Evolutionary conservation across 1,140 invertebrate species (phyloP).

Genomic region (Papilio xuthus): DNA sequence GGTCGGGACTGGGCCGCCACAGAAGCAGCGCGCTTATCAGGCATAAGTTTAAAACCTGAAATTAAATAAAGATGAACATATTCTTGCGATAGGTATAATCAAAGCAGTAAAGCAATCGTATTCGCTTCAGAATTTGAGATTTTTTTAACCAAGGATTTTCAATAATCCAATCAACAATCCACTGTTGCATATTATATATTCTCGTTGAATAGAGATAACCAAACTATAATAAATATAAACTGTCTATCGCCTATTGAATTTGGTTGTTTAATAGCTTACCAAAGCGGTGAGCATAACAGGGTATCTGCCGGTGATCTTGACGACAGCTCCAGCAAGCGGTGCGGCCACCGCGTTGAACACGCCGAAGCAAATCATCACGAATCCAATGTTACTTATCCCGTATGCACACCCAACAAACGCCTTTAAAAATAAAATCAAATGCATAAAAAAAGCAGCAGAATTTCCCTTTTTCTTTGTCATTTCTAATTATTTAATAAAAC

Average conservation of each 20-base stretch:
- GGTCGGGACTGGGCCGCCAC: slow-evolving; percentile 89
- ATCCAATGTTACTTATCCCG: slow-evolving; percentile 94
- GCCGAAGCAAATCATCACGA: slow-evolving; percentile 95
- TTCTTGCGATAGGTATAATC: too few relatives aligned
- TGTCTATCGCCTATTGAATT: not conserved
- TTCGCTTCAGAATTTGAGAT: too few relatives aligned
- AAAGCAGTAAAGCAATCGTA: too few relatives aligned
- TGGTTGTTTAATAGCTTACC: slow-evolving; percentile 50
- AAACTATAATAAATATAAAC: too few relatives aligned
- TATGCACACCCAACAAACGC: slow-evolving; percentile 94
- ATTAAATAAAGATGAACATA: slow-evolving; percentile 4
- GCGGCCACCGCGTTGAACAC: slow-evolving; percentile 92
- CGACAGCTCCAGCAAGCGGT: slow-evolving; percentile 88
- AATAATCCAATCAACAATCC: too few relatives aligned
- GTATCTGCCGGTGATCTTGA: slow-evolving; percentile 90
- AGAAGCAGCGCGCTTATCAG: slow-evolving; percentile 85
- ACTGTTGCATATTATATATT: too few relatives aligned
- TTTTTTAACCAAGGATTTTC: too few relatives aligned
- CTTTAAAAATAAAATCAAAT: slow-evolving; percentile 83
- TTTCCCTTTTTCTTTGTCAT: too few relatives aligned
- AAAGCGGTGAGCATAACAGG: slow-evolving; percentile 89
- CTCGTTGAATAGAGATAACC: too few relatives aligned
- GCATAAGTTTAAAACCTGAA: slow-evolving; percentile 85
- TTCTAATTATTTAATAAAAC: too few relatives aligned
- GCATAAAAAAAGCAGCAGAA: too few relatives aligned